Evolutionary conservation across 2,888 invertebrate species (phyloP).

Genomic region (Capitulum mitella): DNA sequence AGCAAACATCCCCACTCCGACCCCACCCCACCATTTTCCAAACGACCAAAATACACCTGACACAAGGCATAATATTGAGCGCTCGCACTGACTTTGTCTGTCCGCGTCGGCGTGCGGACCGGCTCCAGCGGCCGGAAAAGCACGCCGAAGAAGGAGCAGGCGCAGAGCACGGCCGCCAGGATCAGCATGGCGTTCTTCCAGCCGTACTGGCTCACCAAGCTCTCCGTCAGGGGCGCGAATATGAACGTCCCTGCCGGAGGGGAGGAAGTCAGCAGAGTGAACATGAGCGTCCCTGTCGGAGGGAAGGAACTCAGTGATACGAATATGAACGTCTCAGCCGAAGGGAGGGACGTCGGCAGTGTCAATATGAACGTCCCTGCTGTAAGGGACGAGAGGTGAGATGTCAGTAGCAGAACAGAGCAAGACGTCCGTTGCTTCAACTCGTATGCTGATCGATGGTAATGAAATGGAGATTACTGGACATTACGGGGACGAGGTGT

Average conservation of each 20-base stretch:
- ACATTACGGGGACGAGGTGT: no score
- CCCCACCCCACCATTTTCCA: no score
- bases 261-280: constrained; percentile 26
- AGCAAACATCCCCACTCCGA: no score
- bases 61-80: no score
- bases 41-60: no score
- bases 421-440: no score
- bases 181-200: constrained; percentile 51
- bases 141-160: constrained; percentile 49
- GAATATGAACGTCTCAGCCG: not conserved
- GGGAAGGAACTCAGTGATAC: constrained; percentile 26
- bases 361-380: not conserved
- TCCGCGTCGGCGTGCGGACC: not conserved
- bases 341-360: constrained; percentile 25
- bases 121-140: constrained; percentile 47
- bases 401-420: no score
- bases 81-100: no score
- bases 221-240: constrained; percentile 23
- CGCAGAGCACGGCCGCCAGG: constrained; percentile 47
- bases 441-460: no score
- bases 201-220: constrained; percentile 44
- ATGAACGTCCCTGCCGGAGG: not conserved
- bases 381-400: no score
- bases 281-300: not conserved
- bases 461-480: no score